Conservation (phyloP, 2,113 vertebrate genomes). For the Platycercus adscitus region DNA sequence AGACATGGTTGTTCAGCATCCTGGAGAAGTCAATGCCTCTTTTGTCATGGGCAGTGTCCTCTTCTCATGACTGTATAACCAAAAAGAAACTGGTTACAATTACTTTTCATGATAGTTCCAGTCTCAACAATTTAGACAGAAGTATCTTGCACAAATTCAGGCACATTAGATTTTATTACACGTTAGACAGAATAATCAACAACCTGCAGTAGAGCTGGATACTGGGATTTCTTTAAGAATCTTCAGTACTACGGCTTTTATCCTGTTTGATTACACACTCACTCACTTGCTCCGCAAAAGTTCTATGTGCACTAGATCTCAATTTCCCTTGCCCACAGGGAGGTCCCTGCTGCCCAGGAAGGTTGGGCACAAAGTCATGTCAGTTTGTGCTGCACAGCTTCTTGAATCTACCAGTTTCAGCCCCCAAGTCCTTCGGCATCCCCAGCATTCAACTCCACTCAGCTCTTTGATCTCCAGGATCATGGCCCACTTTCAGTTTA, state of each 20-base stretch:
- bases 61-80: neutral
- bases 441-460: neutral
- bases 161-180: neutral
- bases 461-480: neutral
- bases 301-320: accelerated
- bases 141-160: neutral
- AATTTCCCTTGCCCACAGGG: neutral
- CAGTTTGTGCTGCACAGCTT: neutral
- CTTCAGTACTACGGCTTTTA: neutral
- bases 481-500: neutral
- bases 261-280: neutral
- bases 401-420: neutral
- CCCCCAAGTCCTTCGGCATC: neutral
- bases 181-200: neutral
- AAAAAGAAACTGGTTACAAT: neutral
- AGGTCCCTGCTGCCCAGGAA: neutral
- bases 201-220: neutral
- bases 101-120: neutral
- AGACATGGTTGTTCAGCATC: neutral
- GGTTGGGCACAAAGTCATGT: accelerated
- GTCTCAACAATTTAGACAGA: neutral
- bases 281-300: neutral
- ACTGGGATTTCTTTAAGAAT: neutral
- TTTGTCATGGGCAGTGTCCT: neutral
- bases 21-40: neutral